Percentiles rank a stretch among this genome's conserved stretches.
These are phyloP conservation scores for Diaprepes abbreviatus DNA, from an alignment of 2,888 invertebrate genomes.

Conservation along the genomic window DNA sequence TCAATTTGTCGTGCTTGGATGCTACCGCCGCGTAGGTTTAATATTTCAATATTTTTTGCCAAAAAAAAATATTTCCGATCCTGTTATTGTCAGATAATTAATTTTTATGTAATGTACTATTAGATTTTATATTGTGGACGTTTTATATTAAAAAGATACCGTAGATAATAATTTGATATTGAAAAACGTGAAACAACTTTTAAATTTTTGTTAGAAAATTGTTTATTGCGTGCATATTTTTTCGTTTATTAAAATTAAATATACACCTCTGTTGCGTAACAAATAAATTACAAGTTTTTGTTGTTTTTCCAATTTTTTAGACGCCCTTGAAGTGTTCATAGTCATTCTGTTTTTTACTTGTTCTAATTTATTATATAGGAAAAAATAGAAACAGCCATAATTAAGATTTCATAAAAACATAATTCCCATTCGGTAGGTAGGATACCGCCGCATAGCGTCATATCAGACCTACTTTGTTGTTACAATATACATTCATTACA, in stretches of 20 bases:
- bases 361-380: constrained; percentile 38
- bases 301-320: constrained; percentile 45
- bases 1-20: constrained; percentile 32
- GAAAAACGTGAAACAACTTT: constrained; percentile 27
- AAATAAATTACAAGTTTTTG: constrained; percentile 46
- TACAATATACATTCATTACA: constrained; percentile 1
- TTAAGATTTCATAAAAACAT: constrained; percentile 35
- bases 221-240: constrained; percentile 46
- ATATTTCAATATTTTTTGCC: constrained; percentile 33
- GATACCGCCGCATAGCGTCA: neutral
- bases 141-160: constrained; percentile 22
- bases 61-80: constrained; percentile 29
- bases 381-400: constrained; percentile 35
- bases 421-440: constrained; percentile 8
- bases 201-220: constrained; percentile 33
- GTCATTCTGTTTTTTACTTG: constrained; percentile 40
- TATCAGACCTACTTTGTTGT: constrained; percentile 8
- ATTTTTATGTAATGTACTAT: constrained; percentile 28
- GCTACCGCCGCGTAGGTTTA: constrained; percentile 28
- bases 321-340: constrained; percentile 46
- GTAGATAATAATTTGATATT: constrained; percentile 32
- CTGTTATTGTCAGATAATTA: constrained; percentile 37
- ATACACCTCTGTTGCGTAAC: constrained; percentile 46
- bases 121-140: constrained; percentile 16
- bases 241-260: constrained; percentile 46